phyloP scores from a whole-genome alignment of 2,888 invertebrate species.

The Ischnus inquisitorius region DNA sequence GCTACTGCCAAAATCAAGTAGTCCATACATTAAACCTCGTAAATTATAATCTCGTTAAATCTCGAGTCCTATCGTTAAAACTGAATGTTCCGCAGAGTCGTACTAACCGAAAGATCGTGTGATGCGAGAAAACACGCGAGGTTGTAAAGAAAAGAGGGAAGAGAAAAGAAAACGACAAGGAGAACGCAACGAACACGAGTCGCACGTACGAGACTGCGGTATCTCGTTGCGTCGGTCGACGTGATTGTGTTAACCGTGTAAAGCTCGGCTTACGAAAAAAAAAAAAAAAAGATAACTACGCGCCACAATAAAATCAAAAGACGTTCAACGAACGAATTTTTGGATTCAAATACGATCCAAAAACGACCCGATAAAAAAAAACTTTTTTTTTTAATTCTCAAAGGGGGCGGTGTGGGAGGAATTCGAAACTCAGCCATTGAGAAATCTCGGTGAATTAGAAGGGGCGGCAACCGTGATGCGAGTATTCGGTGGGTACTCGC shows the following conservation, averaged over 20 bases:
- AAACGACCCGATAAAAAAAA: neutral
- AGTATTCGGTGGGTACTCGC: constrained; percentile 28
- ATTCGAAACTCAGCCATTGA: constrained; percentile 15
- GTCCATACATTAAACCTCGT: constrained; percentile 5
- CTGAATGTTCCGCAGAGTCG: neutral
- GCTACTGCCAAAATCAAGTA: constrained; percentile 3
- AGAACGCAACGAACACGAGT: neutral
- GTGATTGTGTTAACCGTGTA: constrained; percentile 1
- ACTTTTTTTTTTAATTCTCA: neutral
- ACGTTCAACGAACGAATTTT: neutral
- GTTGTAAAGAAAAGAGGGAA: neutral
- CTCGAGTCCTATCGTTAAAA: constrained; percentile 18
- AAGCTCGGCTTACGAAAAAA: constrained; percentile 1
- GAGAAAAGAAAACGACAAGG: neutral
- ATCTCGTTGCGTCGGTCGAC: constrained; percentile 38
- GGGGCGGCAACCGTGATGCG: constrained; percentile 58
- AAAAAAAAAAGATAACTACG: neutral
- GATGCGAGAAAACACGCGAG: constrained; percentile 27
- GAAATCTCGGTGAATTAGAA: constrained; percentile 59
- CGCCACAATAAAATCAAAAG: neutral
- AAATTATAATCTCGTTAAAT: constrained; percentile 7
- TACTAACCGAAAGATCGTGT: neutral
- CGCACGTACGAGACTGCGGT: constrained; percentile 33
- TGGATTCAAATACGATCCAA: neutral
- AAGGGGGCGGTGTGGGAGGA: neutral